Evolutionary conservation across 2,113 vertebrate species (phyloP).

Genomic region (Prochilodus magdalenae): DNA sequence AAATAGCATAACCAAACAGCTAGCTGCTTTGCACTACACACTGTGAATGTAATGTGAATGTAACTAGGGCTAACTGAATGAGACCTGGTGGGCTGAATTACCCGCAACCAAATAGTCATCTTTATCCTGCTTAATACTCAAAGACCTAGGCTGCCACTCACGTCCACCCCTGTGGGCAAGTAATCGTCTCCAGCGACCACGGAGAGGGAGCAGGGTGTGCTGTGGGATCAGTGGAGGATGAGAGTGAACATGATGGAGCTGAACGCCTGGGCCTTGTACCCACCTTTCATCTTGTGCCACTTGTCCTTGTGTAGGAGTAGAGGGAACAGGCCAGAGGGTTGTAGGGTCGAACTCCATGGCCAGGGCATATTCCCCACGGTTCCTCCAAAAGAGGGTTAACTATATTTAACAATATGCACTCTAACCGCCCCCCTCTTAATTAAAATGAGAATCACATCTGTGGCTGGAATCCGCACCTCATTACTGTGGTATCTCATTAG

Average conservation of each 20-base stretch:
- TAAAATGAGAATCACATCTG: conserved; percentile 82
- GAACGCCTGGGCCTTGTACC: conserved; percentile 48
- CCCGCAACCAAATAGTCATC: conserved; percentile 38
- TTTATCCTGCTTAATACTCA: conserved; percentile 34
- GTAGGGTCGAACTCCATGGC: conserved; percentile 25
- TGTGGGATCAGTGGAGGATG: conserved; percentile 39
- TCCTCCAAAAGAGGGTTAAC: conserved; percentile 75
- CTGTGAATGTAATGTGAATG: too few relatives aligned
- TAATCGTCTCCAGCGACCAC: conserved; percentile 68
- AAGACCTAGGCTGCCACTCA: conserved; percentile 44
- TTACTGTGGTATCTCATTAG: conserved; percentile 81
- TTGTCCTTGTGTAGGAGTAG: conserved; percentile 60
- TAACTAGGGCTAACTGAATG: not conserved
- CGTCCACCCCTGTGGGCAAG: conserved; percentile 64
- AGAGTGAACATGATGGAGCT: conserved; percentile 48
- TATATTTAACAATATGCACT: conserved; percentile 79
- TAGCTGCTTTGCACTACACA: not conserved
- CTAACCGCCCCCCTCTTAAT: conserved; percentile 69
- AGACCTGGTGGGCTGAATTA: conserved; percentile 50
- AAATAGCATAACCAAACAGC: not conserved
- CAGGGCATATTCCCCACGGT: conserved; percentile 42
- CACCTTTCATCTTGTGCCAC: conserved; percentile 66
- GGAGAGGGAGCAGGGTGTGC: conserved; percentile 52
- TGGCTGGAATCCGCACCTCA: conserved; percentile 77
- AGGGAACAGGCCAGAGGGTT: conserved; percentile 29